Evolutionary conservation across 2,797 vertebrate species (phyloP), one percentile per base, ranked within the genome.

Genomic region (Erithacus rubecula): DNA sequence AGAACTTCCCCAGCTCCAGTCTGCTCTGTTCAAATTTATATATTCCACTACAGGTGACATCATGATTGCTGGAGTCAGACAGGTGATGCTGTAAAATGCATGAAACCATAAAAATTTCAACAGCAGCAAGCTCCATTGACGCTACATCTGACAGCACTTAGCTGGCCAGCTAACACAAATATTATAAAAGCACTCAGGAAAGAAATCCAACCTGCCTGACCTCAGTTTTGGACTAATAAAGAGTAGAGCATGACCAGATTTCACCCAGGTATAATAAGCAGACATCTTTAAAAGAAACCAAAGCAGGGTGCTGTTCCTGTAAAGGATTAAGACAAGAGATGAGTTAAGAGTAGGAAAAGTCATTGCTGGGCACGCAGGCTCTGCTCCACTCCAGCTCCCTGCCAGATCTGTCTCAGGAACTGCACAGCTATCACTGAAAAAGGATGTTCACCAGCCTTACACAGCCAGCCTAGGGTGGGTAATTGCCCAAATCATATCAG

Each of bases 81-180:
- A 96, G 95, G 94, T 95, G 95, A 96, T 94, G 94, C 95, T 94
- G 91, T 96, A 96, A 96, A 96, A 96, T 93, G 95, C 96, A 96
- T 88, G 93, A 94, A 96, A 96, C 92, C 93, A 96, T 96, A 96
- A 94, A 96, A 95, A 93, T 96, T 93, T 96, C 94, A 96, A 76
- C 94, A 95, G 94, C 96, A 93, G 94, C 95, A 95, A 96, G 94
- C 93, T 92, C 92, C 94, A 96, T 76, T 93, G 93, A 88, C 37
- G 7, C 93, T 92, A 51, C 91, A 94, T 93, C 94, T 95, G 95
- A 95, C 94, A 95, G 93, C 95, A 95, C 95, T 96, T 96, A 93
- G 92, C 93, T 96, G 87, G 89, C 92, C 92, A 65, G 94, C 94
- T 96, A 96, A 96, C 87, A 93, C 92, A 96, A 96, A 96, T 95